Conservation (phyloP, 2,888 invertebrate species). For the Leptopilina syphax region DNA sequence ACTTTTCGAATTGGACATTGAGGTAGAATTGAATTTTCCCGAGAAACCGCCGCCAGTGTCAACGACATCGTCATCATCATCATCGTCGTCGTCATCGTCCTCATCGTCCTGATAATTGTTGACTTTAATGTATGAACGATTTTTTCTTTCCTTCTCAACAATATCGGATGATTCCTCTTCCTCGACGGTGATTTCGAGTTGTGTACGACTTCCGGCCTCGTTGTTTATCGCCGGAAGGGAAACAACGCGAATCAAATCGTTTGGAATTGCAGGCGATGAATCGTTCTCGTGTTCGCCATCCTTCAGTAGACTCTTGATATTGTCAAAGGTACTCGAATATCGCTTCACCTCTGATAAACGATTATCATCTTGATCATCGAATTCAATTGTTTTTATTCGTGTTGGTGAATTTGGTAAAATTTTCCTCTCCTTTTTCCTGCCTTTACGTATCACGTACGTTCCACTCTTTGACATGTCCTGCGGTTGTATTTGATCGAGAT, state of each 20-base stretch:
- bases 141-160: conserved; percentile 61
- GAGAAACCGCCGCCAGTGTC: conserved; percentile 51
- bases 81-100: too few species aligned
- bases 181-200: conserved; percentile 70
- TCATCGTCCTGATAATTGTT: too few species aligned
- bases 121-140: too few species aligned
- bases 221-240: conserved; percentile 83
- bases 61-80: conserved; percentile 34
- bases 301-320: conserved; percentile 85
- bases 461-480: conserved; percentile 81
- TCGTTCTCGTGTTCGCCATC: conserved; percentile 82
- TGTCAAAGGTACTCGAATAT: conserved; percentile 87
- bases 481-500: conserved; percentile 72
- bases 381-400: conserved; percentile 78
- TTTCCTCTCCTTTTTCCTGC: conserved; percentile 83
- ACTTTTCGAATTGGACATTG: conserved; percentile 62
- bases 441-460: conserved; percentile 89
- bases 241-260: conserved; percentile 83
- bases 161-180: conserved; percentile 66
- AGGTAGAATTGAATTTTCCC: conserved; percentile 56
- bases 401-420: conserved; percentile 80
- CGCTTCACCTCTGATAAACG: conserved; percentile 82
- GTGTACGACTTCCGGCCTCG: conserved; percentile 78
- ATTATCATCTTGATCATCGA: conserved; percentile 78
- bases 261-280: conserved; percentile 80